Conservation (phyloP, 2,797 vertebrate genomes). For the Spizella passerina region DNA sequence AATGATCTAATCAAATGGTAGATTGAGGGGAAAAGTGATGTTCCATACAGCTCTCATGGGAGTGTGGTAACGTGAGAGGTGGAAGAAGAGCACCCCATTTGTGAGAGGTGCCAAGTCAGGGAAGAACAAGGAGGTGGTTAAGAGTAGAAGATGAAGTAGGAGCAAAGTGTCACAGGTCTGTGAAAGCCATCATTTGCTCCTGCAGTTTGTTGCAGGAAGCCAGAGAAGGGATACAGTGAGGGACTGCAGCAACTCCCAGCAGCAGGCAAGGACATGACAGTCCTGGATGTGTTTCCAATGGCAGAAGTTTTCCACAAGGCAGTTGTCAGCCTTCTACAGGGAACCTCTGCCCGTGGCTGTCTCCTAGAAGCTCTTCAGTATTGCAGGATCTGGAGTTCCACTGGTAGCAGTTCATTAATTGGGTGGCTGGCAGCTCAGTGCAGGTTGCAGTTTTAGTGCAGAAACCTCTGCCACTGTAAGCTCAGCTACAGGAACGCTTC, state of each 20-base stretch:
- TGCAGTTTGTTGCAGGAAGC: neutral
- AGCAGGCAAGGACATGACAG: neutral
- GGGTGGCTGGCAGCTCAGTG: neutral
- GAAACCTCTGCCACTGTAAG: neutral
- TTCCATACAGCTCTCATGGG: neutral
- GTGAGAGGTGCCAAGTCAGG: neutral
- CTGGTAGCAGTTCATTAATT: neutral
- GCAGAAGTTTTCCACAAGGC: neutral
- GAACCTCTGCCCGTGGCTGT: neutral
- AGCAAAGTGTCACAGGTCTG: neutral
- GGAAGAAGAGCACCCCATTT: neutral
- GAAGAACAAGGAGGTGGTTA: neutral
- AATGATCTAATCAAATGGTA: neutral
- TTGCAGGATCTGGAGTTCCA: neutral
- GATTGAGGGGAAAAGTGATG: rapidly evolving
- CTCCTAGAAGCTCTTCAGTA: neutral
- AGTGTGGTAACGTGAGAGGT: neutral
- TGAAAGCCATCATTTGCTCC: neutral
- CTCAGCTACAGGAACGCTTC: neutral
- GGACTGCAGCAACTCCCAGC: neutral
- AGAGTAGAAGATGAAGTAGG: neutral
- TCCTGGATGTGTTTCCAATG: neutral
- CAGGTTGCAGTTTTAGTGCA: neutral
- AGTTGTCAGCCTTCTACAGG: neutral
- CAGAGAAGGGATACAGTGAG: neutral